Base-by-base conservation (phyloP, 1,140 invertebrate species). In the Drosophila kanapiae region DNA sequence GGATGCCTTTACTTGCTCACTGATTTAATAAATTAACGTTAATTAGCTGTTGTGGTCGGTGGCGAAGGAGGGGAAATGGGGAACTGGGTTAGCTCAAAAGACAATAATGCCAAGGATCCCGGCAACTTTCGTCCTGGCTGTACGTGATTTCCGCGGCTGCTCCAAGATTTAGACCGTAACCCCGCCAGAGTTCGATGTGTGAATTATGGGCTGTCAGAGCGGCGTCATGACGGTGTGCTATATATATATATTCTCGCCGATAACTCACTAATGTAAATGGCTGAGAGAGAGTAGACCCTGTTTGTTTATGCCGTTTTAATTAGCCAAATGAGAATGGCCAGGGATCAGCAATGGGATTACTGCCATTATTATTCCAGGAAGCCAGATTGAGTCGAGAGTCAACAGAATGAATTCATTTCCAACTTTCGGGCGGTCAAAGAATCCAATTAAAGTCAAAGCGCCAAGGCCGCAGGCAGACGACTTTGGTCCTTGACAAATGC, bases 1-100 rank as follows among this genome's bases (percentile, higher is more conserved):
- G 67, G 70, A 82, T 91, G 70, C 72, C 85, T 91, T 91, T 91
- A 78, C 91, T 92, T 92, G 78, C 80, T 90, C 84, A 87, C 87
- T 92, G 91, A 92, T 92, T 92, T 92, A 92, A 92, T 92, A 92
- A 92, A 92, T 92, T 92, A 92, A 91, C 91, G 91, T 92, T 92
- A 92, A 92, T 92, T 92, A 92, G 91, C 91, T 91, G 91, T 82
- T 90, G 85, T 90, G 85, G 85, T 82, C 78, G 69, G 49, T 38
- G 65, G 38, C 40, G 27, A n/a, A 6, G 62, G 9, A 37, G 64
- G 40, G 49, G 43, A 11, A n/a, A 18, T 31, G 47, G 48, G 65
- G 33, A 68, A 69, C 56, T 88, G 84, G 78, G 85, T 90, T 87
- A 87, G 84, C 84, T 87, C 64, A 87, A 87, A 87, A 88, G 84